Conservation (phyloP, 2,797 vertebrate genomes). For the Notamacropus eugenii region DNA sequence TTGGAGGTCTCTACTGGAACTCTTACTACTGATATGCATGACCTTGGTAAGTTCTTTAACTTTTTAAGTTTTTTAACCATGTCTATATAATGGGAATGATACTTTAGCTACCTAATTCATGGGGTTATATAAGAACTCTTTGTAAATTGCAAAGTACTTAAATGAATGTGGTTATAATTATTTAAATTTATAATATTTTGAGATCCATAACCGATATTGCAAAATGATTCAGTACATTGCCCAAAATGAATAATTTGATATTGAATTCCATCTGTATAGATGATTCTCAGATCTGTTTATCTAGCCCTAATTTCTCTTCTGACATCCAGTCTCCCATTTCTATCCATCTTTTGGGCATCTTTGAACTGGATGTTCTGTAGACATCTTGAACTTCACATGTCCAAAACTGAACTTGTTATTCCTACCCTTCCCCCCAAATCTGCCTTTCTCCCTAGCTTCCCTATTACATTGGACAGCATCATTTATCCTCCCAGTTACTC, state of each 20-base stretch:
- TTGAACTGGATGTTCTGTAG: not conserved
- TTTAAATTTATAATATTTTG: slow-evolving; percentile 35
- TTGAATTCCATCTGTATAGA: not conserved
- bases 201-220: not conserved
- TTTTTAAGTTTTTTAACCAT: not conserved
- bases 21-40: not conserved
- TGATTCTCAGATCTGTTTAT: not conserved
- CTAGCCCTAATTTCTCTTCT: not conserved
- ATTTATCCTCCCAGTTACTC: not conserved
- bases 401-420: not conserved
- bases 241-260: slow-evolving; percentile 30
- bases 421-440: not conserved
- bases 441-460: not conserved
- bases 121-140: not conserved
- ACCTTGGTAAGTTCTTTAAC: not conserved
- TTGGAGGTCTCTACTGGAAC: not conserved
- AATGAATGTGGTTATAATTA: not conserved
- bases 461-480: not conserved
- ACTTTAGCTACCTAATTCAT: not conserved
- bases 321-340: not conserved
- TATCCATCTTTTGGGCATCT: not conserved
- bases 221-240: not conserved
- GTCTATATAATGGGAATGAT: not conserved
- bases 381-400: not conserved
- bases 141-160: not conserved